Evolutionary conservation across 2,113 vertebrate species (phyloP).

Genomic region (Ptilorrhoa leucosticta): DNA sequence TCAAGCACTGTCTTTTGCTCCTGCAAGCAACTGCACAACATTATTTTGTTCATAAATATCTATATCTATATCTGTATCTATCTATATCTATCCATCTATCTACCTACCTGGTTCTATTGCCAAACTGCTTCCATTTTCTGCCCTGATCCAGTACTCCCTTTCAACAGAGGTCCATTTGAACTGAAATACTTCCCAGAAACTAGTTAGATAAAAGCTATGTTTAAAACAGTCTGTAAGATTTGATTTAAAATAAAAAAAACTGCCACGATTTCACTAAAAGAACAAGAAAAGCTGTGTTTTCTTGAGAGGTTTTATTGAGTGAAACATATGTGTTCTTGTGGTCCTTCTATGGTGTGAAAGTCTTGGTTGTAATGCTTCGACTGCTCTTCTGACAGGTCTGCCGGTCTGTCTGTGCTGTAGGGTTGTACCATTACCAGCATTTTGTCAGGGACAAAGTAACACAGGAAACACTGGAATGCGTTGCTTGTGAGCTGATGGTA

Average conservation of each 20-base stretch:
- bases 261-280: background rate
- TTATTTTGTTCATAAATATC: background rate
- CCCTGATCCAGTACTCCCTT: background rate
- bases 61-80: background rate
- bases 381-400: background rate
- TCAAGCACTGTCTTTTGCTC: background rate
- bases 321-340: background rate
- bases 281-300: background rate
- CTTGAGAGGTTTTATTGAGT: background rate
- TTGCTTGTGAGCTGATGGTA: background rate
- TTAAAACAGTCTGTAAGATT: background rate
- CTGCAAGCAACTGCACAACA: background rate
- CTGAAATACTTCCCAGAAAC: background rate
- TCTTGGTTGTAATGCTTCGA: background rate
- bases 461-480: rapidly evolving
- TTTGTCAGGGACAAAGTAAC: background rate
- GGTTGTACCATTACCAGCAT: background rate
- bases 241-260: background rate
- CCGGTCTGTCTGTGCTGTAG: background rate
- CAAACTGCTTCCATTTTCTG: background rate
- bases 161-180: background rate
- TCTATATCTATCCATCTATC: no score
- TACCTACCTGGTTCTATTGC: background rate
- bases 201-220: background rate
- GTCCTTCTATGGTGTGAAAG: background rate